Evolutionary conservation across 2,888 invertebrate genomes (phyloP).

Genomic region (Aspidapion aeneum): DNA sequence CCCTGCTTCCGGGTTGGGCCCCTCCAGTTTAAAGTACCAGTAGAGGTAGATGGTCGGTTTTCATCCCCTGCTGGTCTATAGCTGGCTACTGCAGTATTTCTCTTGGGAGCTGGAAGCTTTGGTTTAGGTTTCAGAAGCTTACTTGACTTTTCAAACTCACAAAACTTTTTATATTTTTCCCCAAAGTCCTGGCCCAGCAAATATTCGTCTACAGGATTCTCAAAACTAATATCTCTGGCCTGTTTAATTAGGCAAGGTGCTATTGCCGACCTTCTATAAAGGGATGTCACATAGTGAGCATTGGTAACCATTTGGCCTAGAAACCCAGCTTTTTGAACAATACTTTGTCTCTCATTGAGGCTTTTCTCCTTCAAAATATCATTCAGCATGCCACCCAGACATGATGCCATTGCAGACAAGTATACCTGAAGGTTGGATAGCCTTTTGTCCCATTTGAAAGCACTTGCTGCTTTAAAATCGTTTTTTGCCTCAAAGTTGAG

Average conservation of each 20-base stretch:
- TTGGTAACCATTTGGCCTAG: background rate
- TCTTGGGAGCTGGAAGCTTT: background rate
- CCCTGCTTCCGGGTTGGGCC: too few relatives aligned
- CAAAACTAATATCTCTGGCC: background rate
- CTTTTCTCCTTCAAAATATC: background rate
- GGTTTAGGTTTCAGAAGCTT: background rate
- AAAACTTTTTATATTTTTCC: too few relatives aligned
- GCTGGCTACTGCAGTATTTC: too few relatives aligned
- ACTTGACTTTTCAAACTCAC: too few relatives aligned
- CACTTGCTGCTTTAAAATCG: background rate
- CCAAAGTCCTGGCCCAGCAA: too few relatives aligned
- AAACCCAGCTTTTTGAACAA: background rate
- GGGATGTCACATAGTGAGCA: background rate
- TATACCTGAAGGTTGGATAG: background rate
- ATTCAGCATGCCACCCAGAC: background rate
- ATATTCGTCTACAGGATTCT: background rate
- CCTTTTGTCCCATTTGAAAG: background rate
- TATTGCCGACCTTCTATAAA: background rate
- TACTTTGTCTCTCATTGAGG: background rate
- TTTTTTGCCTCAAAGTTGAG: background rate
- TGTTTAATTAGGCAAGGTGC: background rate
- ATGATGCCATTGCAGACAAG: background rate
- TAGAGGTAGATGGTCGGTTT: too few relatives aligned
- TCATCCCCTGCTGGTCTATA: too few relatives aligned
- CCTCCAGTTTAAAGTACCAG: too few relatives aligned